These are phyloP conservation scores for Isoperla grammatica DNA, from an alignment of 2,888 invertebrate species.

Conservation along the genomic window DNA sequence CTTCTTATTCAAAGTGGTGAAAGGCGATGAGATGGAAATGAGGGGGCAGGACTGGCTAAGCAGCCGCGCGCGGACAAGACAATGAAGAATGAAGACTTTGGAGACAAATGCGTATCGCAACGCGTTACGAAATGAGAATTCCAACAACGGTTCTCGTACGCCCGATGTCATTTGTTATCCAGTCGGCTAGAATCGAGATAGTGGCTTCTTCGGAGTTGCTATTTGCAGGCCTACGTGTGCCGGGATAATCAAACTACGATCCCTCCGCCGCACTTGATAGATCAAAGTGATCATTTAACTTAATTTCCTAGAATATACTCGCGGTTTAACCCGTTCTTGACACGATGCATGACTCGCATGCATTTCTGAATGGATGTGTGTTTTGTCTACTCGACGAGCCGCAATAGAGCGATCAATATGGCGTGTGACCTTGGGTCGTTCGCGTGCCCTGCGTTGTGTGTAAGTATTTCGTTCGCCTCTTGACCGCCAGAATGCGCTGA, in stretches of 20 bases:
- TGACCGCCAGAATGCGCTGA: conserved; percentile 1
- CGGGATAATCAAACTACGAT: neutral
- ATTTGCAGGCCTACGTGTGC: neutral
- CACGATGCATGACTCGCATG: no score
- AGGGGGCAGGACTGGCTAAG: conserved; percentile 7
- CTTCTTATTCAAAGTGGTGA: conserved; percentile 8
- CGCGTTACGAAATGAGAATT: conserved; percentile 15
- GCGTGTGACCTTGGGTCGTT: conserved; percentile 8
- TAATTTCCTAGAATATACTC: no score
- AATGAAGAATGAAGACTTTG: conserved; percentile 8
- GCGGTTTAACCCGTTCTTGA: no score
- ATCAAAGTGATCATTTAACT: neutral
- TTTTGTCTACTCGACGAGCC: neutral
- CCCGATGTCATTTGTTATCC: conserved; percentile 11
- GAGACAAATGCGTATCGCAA: conserved; percentile 17
- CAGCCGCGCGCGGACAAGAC: conserved; percentile 11
- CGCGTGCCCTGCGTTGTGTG: neutral
- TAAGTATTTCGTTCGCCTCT: conserved; percentile 12
- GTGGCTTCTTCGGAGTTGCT: neutral
- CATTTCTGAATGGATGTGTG: neutral
- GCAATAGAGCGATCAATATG: neutral
- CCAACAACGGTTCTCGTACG: neutral
- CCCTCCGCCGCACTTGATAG: neutral
- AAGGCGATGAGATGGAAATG: conserved; percentile 16
- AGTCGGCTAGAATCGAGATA: neutral